phyloP scores from a whole-genome alignment of 2,888 invertebrate genomes.

The Marronus borbonicus region DNA sequence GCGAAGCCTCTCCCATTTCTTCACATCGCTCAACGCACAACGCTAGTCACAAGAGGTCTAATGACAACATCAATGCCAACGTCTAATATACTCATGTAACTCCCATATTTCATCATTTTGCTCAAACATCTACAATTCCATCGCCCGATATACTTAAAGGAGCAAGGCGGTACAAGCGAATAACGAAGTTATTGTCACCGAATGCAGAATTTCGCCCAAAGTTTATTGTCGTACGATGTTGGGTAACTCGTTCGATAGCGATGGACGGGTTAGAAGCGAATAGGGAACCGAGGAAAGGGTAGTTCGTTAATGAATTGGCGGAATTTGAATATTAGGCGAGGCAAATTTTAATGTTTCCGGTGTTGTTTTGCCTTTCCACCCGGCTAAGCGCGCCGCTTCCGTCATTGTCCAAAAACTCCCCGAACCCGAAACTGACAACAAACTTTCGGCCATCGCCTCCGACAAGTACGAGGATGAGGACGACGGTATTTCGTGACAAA shows the following conservation, averaged over 20 bases:
- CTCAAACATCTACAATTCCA: no score
- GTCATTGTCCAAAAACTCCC: not conserved
- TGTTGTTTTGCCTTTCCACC: slow-evolving; percentile 8
- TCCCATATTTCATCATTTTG: no score
- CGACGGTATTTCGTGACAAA: slow-evolving; percentile 27
- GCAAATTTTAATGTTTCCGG: slow-evolving; percentile 35
- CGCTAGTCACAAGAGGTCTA: not conserved
- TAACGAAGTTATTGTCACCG: slow-evolving; percentile 10
- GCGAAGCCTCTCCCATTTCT: no score
- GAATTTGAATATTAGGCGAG: slow-evolving; percentile 39
- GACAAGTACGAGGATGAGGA: no score
- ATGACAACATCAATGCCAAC: no score
- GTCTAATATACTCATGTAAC: no score
- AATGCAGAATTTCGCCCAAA: not conserved
- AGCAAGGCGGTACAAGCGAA: not conserved
- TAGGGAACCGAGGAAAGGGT: not conserved
- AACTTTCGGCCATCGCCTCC: not conserved
- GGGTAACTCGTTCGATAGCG: not conserved
- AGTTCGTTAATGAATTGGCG: slow-evolving; percentile 33
- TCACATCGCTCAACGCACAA: no score
- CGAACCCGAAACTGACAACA: not conserved
- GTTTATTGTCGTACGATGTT: not conserved
- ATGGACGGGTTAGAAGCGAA: not conserved
- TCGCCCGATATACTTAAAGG: no score
- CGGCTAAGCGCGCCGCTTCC: not conserved